A percentile compares a stretch with the other conserved stretches of the same genome.
phyloP scores from a whole-genome alignment of 2,888 invertebrate genomes.

The Dermolepida albohirtum region DNA sequence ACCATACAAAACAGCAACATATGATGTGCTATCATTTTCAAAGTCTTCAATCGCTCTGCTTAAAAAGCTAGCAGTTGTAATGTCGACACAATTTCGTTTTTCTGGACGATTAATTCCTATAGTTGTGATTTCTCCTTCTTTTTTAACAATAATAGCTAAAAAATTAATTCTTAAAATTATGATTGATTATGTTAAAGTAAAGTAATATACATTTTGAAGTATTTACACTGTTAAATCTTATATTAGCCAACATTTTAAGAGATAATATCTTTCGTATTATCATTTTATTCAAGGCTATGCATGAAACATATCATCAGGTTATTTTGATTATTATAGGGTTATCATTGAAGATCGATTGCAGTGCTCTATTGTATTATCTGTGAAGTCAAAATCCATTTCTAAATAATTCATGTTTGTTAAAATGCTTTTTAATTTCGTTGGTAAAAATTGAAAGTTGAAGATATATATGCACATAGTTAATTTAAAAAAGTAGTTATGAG shows the following conservation, averaged over 20 bases:
- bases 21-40: conserved; percentile 78
- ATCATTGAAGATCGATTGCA: not conserved
- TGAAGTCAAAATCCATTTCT: too few relatives aligned
- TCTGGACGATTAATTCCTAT: conserved; percentile 90
- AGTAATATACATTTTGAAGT: conserved; percentile 19
- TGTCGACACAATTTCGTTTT: conserved; percentile 86
- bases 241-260: not conserved
- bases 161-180: conserved; percentile 3
- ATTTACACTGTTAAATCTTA: conserved; percentile 25
- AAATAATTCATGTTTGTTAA: too few relatives aligned
- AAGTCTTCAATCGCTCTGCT: conserved; percentile 80
- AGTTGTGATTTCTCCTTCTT: conserved; percentile 75
- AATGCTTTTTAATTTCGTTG: too few relatives aligned
- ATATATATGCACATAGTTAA: too few relatives aligned
- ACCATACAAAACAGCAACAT: conserved; percentile 86
- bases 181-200: not conserved
- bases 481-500: too few relatives aligned
- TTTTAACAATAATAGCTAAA: conserved; percentile 66
- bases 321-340: not conserved
- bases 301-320: conserved; percentile 7
- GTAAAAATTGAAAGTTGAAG: too few relatives aligned
- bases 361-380: too few relatives aligned
- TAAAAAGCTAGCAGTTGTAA: conserved; percentile 75
- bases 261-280: conserved; percentile 4
- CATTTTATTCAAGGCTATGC: conserved; percentile 12